Base-by-base conservation (phyloP, 2,797 vertebrate genomes). In the Geotrypetes seraphini region DNA sequence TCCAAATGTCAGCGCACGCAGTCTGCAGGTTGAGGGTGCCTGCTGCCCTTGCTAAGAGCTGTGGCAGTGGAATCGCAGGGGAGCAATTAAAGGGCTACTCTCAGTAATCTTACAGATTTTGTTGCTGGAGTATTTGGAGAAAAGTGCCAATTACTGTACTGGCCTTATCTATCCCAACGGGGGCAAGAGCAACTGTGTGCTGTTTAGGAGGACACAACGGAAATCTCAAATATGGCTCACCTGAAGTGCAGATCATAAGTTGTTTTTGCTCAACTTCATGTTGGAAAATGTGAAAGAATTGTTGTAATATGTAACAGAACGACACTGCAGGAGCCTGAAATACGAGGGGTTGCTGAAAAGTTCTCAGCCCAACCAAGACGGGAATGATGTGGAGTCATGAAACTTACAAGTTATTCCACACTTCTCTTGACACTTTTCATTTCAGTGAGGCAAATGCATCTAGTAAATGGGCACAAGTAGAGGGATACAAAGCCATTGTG, bases 131-230 rank as follows among this genome's bases (percentile, higher is more conserved):
- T 63, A 55, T 54, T 65, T 71, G 57, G 60, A 67, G 72, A 63
- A 70, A 69, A 69, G 31, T 33, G 61, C 68, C 78, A 80, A 80
- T 78, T n/a, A n/a, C n/a, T n/a, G n/a, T 78, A 75, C 77, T 78
- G 63, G 34, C 36, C 57, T 72, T 75, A 69, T 68, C 63, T 67
- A 66, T 73, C 75, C 76, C 73, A 69, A 53, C 44, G 58, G 73
- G 36, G 57, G n/a, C 47, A 51, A 64, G 65, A 79, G 75, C 65
- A 39, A 73, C 49, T 49, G 70, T 69, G 59, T 14, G 27, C 52
- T 44, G 36, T 55, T 22, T 15, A 46, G 26, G 69, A 57, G 50
- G 39, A 43, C 31, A 3, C 33, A 38, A 52, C 29, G 57, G 27
- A 37, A 21, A 25, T 57, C 31, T 31, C 20, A 43, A 51, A 32